Evolutionary conservation across 2,113 vertebrate genomes (phyloP).

Genomic region (Lophura nycthemera): DNA sequence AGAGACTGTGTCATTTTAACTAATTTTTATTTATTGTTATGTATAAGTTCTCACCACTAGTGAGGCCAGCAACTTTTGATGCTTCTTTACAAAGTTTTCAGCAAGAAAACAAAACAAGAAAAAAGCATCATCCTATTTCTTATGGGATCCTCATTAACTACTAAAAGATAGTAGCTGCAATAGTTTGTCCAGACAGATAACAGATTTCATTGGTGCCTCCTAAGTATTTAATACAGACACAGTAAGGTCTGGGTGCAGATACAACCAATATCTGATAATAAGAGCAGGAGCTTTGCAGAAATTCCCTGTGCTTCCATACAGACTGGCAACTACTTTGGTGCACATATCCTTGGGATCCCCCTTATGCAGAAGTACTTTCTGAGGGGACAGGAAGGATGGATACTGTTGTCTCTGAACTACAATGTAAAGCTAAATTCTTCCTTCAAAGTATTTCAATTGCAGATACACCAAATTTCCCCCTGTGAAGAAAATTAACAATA

Average conservation of each 20-base stretch:
- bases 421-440: background rate
- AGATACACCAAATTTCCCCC: background rate
- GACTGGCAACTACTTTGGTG: background rate
- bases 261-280: background rate
- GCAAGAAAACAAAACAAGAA: fast-evolving
- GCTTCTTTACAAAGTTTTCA: background rate
- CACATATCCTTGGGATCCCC: background rate
- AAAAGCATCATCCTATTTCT: background rate
- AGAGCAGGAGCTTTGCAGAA: background rate
- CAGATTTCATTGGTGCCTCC: background rate
- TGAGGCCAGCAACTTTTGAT: background rate
- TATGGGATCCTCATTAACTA: background rate
- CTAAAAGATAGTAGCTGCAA: background rate
- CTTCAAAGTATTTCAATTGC: background rate
- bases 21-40: background rate
- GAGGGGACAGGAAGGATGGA: background rate
- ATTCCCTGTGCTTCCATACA: background rate
- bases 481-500: background rate
- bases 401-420: background rate
- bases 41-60: background rate
- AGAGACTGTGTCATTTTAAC: background rate
- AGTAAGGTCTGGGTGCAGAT: too few species aligned
- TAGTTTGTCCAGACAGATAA: background rate
- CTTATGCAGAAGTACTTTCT: background rate
- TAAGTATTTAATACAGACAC: background rate